Evolutionary conservation across 1,140 invertebrate species (phyloP), one percentile per base, ranked within the genome.

Genomic region (Plutomurus gul): DNA sequence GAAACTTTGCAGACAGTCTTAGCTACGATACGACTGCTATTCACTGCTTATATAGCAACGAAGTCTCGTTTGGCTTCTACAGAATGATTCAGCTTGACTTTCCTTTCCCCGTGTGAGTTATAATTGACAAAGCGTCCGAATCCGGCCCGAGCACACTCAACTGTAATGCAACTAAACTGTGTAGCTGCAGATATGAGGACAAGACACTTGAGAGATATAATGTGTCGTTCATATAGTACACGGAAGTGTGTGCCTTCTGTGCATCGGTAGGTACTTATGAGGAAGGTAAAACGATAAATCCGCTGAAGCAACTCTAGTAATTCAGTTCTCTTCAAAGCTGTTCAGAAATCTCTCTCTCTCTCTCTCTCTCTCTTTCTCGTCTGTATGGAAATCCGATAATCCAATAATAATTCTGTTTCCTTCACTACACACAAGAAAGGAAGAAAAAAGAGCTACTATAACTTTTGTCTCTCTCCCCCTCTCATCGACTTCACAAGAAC

Each of bases 301-400:
- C 18, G 7, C 1, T n/a, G n/a, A n/a, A n/a, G n/a, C n/a, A 49
- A 49, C 13, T n/a, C 16, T 49, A 11, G 46, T 18, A 20, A 7
- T 49, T 18, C 46, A 18, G 13, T n/a, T 49, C n/a, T n/a, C 46
- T 18, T 16, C 11, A 18, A 16, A 7, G 4, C 46, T 49, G 18
- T n/a, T 49, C 46, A 65, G 13, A 65, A 33, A 11, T 36, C 33
- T n/a, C 36, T 43, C 39, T 43, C n/a, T 36, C 6, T 65, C 56
- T 36, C 30, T 65, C 27, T 36, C 33, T n/a, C 36, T 43, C 39
- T 43, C n/a, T 36, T 6, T 65, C 56, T 36, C 30, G 30, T 65
- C 56, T 65, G 56, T 65, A 65, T 65, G 56, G 56, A 65, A 65
- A 65, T 65, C 56, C 56, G n/a, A 43, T 43, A 43, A 43, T 43